phyloP scores from a whole-genome alignment of 2,888 invertebrate species.

The Fissipunctia ypsillon region DNA sequence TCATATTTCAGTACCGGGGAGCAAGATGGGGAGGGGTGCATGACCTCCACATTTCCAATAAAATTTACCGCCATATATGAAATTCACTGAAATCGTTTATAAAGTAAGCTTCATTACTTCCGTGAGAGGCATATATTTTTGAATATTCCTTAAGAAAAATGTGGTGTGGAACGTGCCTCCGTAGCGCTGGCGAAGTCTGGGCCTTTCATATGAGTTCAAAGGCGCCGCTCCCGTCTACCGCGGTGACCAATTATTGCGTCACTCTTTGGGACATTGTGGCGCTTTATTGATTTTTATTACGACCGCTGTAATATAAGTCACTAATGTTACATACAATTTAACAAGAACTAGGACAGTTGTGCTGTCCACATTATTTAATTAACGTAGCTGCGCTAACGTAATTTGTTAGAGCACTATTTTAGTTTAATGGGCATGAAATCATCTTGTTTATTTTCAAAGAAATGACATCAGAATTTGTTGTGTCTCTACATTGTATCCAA shows the following conservation, averaged over 20 bases:
- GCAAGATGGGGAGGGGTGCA: constrained; percentile 63
- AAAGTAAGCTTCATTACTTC: constrained; percentile 86
- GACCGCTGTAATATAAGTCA: constrained; percentile 35
- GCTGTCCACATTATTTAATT: constrained; percentile 56
- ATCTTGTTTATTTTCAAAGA: constrained; percentile 48
- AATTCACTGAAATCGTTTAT: constrained; percentile 84
- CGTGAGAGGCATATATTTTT: constrained; percentile 78
- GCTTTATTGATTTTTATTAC: constrained; percentile 64
- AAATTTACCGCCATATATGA: constrained; percentile 79
- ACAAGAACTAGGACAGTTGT: constrained; percentile 44
- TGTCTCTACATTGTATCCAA: constrained; percentile 11
- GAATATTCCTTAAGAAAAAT: constrained; percentile 80
- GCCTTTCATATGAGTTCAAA: constrained; percentile 75
- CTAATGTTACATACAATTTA: constrained; percentile 51
- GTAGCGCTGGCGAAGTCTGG: constrained; percentile 70
- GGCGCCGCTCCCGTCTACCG: constrained; percentile 67
- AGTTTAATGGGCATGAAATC: constrained; percentile 55
- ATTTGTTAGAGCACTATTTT: constrained; percentile 48
- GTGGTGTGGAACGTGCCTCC: constrained; percentile 64
- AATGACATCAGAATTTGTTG: constrained; percentile 33
- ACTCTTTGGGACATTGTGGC: constrained; percentile 53
- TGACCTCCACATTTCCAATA: constrained; percentile 79
- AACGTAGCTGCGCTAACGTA: constrained; percentile 35
- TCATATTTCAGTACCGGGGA: constrained; percentile 61
- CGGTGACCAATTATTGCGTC: constrained; percentile 73